Percentiles rank a stretch among this genome's conserved stretches.
Conservation (phyloP, 2,888 invertebrate species). For the Bombyx huttoni region DNA sequence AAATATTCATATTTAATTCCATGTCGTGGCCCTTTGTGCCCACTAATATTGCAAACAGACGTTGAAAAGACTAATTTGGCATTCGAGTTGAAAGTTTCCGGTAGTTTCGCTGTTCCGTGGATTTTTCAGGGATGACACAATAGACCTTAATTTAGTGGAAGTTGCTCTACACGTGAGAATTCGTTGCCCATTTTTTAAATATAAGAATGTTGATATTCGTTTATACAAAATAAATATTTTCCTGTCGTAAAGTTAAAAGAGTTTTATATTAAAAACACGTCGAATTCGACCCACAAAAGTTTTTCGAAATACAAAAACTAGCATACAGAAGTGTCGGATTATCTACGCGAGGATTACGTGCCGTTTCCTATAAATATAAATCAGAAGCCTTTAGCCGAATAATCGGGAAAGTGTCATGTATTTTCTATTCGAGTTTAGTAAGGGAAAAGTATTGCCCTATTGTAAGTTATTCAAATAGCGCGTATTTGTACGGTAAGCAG, state of each 20-base stretch:
- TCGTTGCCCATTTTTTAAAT: background rate
- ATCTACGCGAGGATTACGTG: background rate
- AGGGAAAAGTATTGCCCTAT: background rate
- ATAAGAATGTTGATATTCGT: background rate
- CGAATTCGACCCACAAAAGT: too few species aligned
- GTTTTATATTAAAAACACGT: too few species aligned
- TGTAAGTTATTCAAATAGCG: background rate
- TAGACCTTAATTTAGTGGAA: slow-evolving; percentile 5
- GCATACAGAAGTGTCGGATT: background rate
- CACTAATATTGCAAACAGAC: slow-evolving; percentile 45
- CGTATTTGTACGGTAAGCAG: background rate
- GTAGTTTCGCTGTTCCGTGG: slow-evolving; percentile 1
- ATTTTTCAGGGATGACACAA: slow-evolving; percentile 2
- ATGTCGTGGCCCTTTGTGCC: slow-evolving; percentile 31
- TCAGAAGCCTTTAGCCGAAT: background rate
- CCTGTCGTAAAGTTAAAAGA: too few species aligned
- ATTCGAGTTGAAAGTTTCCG: slow-evolving; percentile 16
- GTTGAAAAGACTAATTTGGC: slow-evolving; percentile 29
- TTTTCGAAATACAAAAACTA: background rate
- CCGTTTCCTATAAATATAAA: background rate
- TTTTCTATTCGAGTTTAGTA: background rate
- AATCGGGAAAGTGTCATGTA: background rate
- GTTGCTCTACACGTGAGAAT: background rate
- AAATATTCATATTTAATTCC: slow-evolving; percentile 70
- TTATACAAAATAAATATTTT: too few species aligned